Evolutionary conservation across 1,140 invertebrate genomes (phyloP).

Genomic region (Drosophila triauraria): DNA sequence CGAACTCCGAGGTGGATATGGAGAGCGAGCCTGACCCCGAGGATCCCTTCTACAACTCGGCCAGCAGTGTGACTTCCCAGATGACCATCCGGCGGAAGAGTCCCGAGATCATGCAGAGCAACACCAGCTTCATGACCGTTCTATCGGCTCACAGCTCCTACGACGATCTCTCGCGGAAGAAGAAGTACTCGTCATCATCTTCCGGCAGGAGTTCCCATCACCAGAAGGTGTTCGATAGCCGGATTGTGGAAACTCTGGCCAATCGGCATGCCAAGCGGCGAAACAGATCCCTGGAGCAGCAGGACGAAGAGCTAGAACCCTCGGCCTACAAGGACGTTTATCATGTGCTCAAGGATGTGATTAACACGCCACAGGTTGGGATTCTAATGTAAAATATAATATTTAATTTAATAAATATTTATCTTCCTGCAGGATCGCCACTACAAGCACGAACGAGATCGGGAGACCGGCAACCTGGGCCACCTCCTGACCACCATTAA

Average conservation of each 20-base stretch:
- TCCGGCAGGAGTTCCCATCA: constrained; percentile 1
- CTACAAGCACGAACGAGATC: constrained; percentile 21
- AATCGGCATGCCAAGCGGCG: constrained; percentile 18
- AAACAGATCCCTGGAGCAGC: constrained; percentile 1
- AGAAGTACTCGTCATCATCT: background rate
- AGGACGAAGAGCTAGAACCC: constrained; percentile 42
- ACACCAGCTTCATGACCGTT: constrained; percentile 68
- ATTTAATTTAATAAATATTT: background rate
- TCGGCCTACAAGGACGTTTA: constrained; percentile 58
- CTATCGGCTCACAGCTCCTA: constrained; percentile 41
- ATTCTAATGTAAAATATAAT: background rate
- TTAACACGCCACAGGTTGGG: constrained; percentile 48
- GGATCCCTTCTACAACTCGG: constrained; percentile 30
- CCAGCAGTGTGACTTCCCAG: constrained; percentile 44
- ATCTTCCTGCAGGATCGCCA: constrained; percentile 24
- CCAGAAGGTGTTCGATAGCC: constrained; percentile 4
- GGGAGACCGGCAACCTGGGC: constrained; percentile 24
- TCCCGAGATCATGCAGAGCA: constrained; percentile 41
- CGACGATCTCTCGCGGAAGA: constrained; percentile 5
- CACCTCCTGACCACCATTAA: constrained; percentile 65
- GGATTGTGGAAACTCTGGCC: constrained; percentile 30
- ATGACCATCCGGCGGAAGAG: constrained; percentile 36
- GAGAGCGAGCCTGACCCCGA: constrained; percentile 39
- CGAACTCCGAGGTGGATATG: constrained; percentile 16
- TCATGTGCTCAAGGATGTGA: constrained; percentile 66